A percentile compares a stretch with the other conserved stretches of the same genome.
Evolutionary conservation across 2,113 vertebrate species (phyloP).

Genomic region (Oophaga pumilio): DNA sequence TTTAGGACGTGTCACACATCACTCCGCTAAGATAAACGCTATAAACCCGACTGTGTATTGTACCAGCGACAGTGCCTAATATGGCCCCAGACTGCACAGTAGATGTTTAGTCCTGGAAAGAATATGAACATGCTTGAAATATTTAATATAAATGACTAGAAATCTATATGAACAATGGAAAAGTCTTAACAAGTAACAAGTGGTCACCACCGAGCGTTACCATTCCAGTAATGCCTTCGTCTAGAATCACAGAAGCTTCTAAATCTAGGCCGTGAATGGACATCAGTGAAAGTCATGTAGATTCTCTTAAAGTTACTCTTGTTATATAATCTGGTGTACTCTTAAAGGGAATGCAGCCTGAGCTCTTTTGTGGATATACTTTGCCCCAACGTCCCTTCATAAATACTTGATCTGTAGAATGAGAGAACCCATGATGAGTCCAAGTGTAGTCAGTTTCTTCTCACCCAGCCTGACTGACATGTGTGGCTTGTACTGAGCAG

Average conservation of each 20-base stretch:
- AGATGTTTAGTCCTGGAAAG: too few species aligned
- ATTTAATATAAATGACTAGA: neutral
- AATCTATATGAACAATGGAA: neutral
- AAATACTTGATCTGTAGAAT: too few species aligned
- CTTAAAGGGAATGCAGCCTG: neutral
- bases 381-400: too few species aligned
- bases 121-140: neutral
- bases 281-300: too few species aligned
- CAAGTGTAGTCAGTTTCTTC: too few species aligned
- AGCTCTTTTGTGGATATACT: too few species aligned
- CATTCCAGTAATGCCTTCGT: neutral
- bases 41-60: neutral
- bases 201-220: neutral
- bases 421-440: too few species aligned
- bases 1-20: slow-evolving; percentile 26
- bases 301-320: neutral
- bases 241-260: neutral
- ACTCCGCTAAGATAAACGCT: slow-evolving; percentile 35
- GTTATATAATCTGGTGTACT: neutral
- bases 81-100: neutral
- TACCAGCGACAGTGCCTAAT: neutral
- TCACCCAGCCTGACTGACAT: too few species aligned
- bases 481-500: too few species aligned
- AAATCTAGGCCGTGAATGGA: neutral
- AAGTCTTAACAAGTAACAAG: neutral